phyloP scores from a whole-genome alignment of 2,888 invertebrate species.

The Cryptus viduatorius region DNA sequence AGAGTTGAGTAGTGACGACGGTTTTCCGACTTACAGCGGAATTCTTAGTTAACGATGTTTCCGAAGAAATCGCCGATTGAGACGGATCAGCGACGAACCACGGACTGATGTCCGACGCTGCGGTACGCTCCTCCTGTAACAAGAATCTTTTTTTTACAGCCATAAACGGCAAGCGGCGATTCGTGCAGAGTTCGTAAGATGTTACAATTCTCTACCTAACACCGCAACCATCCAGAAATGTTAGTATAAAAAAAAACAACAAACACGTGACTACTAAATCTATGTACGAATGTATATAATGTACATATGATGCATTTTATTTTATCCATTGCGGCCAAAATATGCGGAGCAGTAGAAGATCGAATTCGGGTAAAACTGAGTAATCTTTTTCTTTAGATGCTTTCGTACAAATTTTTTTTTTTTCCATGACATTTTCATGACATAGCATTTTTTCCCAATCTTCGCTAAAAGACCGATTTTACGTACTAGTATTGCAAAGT shows the following conservation, averaged over 20 bases:
- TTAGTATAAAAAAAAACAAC: background rate
- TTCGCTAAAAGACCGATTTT: too few relatives aligned
- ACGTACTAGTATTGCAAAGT: too few relatives aligned
- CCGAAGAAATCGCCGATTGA: slow-evolving; percentile 88
- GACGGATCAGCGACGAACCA: slow-evolving; percentile 91
- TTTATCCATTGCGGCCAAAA: background rate
- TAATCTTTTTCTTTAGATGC: background rate
- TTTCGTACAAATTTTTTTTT: background rate
- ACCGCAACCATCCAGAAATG: slow-evolving; percentile 2
- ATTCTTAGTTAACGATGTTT: slow-evolving; percentile 87
- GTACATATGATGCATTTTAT: slow-evolving; percentile 7
- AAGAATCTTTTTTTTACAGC: slow-evolving; percentile 73
- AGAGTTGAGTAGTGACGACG: slow-evolving; percentile 94
- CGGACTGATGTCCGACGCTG: slow-evolving; percentile 86
- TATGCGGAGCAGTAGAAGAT: background rate
- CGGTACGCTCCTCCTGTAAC: slow-evolving; percentile 86
- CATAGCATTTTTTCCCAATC: too few relatives aligned
- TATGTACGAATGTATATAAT: slow-evolving; percentile 29
- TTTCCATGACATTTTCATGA: too few relatives aligned
- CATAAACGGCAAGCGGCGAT: background rate
- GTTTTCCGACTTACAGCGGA: slow-evolving; percentile 93
- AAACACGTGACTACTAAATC: slow-evolving; percentile 66
- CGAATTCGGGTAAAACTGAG: background rate
- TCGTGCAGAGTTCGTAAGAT: slow-evolving; percentile 4
- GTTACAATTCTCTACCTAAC: background rate